Conservation (phyloP, 2,797 vertebrate species). For the Oryzias sinensis region DNA sequence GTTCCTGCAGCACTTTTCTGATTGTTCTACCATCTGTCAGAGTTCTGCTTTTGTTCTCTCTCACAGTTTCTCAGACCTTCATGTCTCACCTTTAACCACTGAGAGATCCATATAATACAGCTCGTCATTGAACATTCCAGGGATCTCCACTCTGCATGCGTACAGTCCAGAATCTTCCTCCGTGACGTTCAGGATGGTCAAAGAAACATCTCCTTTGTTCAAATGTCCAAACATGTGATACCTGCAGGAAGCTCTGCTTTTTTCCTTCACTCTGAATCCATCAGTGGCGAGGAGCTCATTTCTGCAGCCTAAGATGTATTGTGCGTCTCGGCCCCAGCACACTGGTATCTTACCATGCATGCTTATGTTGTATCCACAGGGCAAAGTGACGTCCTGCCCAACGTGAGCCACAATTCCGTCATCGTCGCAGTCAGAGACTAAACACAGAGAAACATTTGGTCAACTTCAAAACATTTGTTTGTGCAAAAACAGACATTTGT, state of each 20-base stretch:
- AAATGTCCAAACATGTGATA: conserved; percentile 73
- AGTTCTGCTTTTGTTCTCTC: no score
- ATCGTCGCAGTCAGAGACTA: conserved; percentile 25
- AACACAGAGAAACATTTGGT: background rate
- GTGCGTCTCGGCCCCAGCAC: conserved; percentile 78
- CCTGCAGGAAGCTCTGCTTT: conserved; percentile 34
- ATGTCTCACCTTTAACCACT: conserved; percentile 68
- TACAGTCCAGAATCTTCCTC: conserved; percentile 76
- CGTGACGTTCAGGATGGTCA: conserved; percentile 69
- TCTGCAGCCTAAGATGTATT: conserved; percentile 47
- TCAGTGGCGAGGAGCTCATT: conserved; percentile 62
- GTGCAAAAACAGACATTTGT: no score
- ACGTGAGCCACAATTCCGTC: background rate
- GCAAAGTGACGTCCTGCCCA: conserved; percentile 70
- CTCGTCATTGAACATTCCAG: conserved; percentile 75
- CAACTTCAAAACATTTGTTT: no score
- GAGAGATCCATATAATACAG: conserved; percentile 44
- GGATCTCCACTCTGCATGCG: conserved; percentile 79
- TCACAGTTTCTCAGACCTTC: background rate
- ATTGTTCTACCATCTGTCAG: no score
- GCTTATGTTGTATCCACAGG: conserved; percentile 66
- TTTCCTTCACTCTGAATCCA: conserved; percentile 36
- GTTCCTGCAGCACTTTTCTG: no score
- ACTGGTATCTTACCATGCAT: fast-evolving
- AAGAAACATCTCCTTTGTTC: conserved; percentile 71